Evolutionary conservation across 2,888 invertebrate genomes (phyloP).

Genomic region (Apoda limacodes): DNA sequence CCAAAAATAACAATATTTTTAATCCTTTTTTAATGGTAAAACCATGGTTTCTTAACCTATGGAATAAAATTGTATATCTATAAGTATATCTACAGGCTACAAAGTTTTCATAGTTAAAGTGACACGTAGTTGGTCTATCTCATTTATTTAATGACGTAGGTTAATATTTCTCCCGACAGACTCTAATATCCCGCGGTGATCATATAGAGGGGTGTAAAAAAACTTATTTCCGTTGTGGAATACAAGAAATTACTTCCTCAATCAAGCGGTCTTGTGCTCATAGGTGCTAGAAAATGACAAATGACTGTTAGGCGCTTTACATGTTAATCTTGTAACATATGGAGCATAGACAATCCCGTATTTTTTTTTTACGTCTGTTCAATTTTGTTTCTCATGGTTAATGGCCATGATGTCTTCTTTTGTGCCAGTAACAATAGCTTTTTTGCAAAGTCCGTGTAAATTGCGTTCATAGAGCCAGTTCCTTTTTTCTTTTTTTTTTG

Average conservation of each 20-base stretch:
- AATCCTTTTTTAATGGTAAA: too few relatives aligned
- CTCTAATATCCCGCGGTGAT: conserved; percentile 44
- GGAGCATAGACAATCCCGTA: conserved; percentile 52
- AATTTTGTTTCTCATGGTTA: conserved; percentile 43
- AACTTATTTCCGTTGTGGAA: conserved; percentile 62
- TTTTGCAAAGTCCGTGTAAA: conserved; percentile 55
- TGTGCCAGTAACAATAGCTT: conserved; percentile 53
- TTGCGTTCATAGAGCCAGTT: conserved; percentile 40
- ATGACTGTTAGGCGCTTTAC: conserved; percentile 51
- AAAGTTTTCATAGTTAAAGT: too few relatives aligned
- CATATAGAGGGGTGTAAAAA: conserved; percentile 43
- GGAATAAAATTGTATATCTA: conserved; percentile 10
- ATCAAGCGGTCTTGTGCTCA: conserved; percentile 43
- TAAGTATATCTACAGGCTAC: conserved; percentile 5
- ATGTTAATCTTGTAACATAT: conserved; percentile 62
- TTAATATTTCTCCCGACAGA: conserved; percentile 34
- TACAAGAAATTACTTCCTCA: conserved; percentile 66
- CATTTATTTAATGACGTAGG: conserved; percentile 30
- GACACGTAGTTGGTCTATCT: too few relatives aligned
- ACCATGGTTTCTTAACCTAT: conserved; percentile 4
- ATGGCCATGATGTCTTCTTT: conserved; percentile 59
- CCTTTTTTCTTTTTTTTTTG: conserved; percentile 29
- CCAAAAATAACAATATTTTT: too few relatives aligned
- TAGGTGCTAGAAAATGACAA: conserved; percentile 50
- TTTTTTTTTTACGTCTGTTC: conserved; percentile 39